A percentile compares a stretch with the other conserved stretches of the same genome.
Conservation (phyloP, 2,797 vertebrate species). For the Corythornis leucogaster region DNA sequence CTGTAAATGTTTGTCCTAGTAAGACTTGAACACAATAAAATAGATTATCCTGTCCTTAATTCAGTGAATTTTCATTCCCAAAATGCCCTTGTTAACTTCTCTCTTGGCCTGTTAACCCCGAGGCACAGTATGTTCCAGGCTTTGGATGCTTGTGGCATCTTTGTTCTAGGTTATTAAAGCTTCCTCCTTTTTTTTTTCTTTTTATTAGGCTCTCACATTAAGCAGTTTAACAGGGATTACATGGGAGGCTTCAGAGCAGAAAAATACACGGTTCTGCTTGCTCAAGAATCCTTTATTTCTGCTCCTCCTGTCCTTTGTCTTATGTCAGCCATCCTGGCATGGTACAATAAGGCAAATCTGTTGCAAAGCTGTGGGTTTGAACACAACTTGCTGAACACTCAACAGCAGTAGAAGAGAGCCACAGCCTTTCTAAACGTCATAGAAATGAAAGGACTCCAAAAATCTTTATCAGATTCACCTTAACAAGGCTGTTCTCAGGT, state of each 20-base stretch:
- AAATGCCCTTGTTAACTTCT: not conserved
- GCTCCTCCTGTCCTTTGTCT: not conserved
- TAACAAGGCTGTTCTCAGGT: not conserved
- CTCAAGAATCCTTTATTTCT: conserved; percentile 44
- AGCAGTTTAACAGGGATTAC: not conserved
- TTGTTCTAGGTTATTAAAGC: not conserved
- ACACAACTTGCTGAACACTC: not conserved
- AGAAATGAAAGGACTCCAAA: not conserved
- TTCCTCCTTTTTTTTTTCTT: not conserved
- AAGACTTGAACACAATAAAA: not conserved
- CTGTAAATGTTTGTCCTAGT: not conserved
- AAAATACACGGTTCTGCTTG: not conserved
- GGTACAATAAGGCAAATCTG: not conserved
- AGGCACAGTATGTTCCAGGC: not conserved
- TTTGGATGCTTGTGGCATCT: not conserved
- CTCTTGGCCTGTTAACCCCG: not conserved
- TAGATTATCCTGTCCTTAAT: not conserved
- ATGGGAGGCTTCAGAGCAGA: not conserved
- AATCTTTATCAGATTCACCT: not conserved
- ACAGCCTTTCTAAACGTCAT: not conserved
- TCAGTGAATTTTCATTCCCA: not conserved
- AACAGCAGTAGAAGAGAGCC: not conserved
- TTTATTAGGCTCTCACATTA: not conserved
- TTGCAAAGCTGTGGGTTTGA: not conserved
- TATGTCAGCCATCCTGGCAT: not conserved